phyloP scores from a whole-genome alignment of 2,113 vertebrate genomes.

The Ovis aries region ARS-UI_Ramb_v3.0 NC_056064.1:48879501-48880000 shows the following conservation, averaged over 20 bases:
- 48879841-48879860: background rate
- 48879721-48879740: background rate
- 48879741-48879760: background rate
- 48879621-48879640: background rate
- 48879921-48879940: background rate
- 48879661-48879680: background rate
- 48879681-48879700: background rate
- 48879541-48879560: fast-evolving
- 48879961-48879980: constrained; percentile 68
- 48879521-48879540: background rate
- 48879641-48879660: background rate
- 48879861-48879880: background rate
- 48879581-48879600: background rate
- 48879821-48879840: background rate
- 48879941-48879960: background rate
- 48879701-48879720: background rate
- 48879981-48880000: constrained; percentile 87
- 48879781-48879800: background rate
- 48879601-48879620: background rate
- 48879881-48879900: background rate
- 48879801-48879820: background rate
- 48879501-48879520: background rate
- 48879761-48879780: background rate
- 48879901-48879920: background rate
- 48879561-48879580: background rate